These are phyloP conservation scores for Bombus vancouverensis DNA, from an alignment of 1,140 invertebrate genomes.

Conservation along the genomic window DNA sequence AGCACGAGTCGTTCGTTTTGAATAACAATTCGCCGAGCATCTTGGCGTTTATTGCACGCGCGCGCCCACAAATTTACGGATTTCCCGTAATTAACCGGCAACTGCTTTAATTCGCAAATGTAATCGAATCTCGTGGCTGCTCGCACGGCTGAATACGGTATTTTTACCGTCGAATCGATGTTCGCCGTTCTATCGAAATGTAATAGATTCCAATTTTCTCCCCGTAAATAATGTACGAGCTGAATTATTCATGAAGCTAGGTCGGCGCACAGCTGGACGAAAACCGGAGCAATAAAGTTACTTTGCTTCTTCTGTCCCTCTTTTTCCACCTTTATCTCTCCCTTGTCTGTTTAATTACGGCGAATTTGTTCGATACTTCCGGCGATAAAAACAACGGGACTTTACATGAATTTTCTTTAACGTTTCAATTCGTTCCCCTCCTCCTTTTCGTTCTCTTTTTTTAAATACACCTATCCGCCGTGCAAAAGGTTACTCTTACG, in stretches of 20 bases:
- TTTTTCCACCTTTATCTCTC: not conserved
- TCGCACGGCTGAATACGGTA: constrained; percentile 5
- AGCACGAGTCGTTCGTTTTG: not conserved
- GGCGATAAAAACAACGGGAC: not conserved
- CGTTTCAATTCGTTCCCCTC: not conserved
- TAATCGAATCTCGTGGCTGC: constrained; percentile 21
- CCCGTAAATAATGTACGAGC: constrained; percentile 39
- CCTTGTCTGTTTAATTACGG: not conserved
- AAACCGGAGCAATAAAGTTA: constrained; percentile 25
- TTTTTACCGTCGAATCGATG: constrained; percentile 44
- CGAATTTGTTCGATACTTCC: not conserved
- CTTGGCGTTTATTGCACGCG: not conserved
- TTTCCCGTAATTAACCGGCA: constrained; percentile 30
- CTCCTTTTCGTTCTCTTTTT: not conserved
- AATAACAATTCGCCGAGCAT: not conserved
- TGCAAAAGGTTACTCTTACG: no score
- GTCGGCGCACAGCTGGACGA: not conserved
- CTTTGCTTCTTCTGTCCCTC: not conserved
- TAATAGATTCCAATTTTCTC: constrained; percentile 50
- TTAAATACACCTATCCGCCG: no score
- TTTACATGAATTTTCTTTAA: not conserved
- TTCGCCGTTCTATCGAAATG: constrained; percentile 27
- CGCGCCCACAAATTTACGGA: not conserved
- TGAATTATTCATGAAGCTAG: constrained; percentile 38
- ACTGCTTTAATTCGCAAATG: constrained; percentile 31